Evolutionary conservation across 2,888 invertebrate genomes (phyloP).

Genomic region (Schizaphis graminum): DNA sequence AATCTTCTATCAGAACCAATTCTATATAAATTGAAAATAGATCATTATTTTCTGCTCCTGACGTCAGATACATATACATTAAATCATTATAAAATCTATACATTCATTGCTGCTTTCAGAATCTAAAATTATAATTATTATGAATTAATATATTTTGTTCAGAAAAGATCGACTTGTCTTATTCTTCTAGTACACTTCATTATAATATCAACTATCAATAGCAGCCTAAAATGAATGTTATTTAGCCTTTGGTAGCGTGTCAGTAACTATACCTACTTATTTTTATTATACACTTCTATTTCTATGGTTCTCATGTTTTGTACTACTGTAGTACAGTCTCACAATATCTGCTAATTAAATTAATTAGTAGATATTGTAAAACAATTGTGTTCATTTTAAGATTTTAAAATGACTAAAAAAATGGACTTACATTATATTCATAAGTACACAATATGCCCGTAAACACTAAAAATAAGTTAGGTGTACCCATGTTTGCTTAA

Average conservation of each 20-base stretch:
- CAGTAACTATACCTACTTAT: background rate
- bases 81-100: background rate
- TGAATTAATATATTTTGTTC: background rate
- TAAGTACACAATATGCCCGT: background rate
- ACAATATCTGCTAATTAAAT: slow-evolving; percentile 34
- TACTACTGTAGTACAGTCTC: background rate
- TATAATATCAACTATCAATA: background rate
- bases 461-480: background rate
- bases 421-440: background rate
- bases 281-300: background rate
- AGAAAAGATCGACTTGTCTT: background rate
- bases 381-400: background rate
- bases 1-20: background rate
- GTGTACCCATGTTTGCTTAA: background rate
- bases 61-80: background rate
- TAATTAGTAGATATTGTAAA: background rate
- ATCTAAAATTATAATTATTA: background rate
- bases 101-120: background rate
- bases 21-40: background rate
- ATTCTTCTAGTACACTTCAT: background rate
- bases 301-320: background rate
- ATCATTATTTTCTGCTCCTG: background rate
- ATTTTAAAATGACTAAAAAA: background rate
- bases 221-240: background rate
- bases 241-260: background rate